Conservation (phyloP, 2,797 vertebrate species). For the Smutsia temminckii region DNA sequence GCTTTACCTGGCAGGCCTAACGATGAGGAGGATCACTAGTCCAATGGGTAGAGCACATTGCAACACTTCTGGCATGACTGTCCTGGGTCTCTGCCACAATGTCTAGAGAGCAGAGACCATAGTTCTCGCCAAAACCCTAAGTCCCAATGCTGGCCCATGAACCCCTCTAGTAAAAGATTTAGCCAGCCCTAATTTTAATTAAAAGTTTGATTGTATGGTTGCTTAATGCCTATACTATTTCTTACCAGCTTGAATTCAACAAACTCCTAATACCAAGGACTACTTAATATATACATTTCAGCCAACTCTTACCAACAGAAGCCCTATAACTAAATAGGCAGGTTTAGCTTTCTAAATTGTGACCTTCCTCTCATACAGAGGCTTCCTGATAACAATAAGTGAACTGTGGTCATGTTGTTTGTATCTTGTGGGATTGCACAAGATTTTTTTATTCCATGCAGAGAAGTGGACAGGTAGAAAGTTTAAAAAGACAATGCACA, state of each 20-base stretch:
- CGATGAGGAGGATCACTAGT: conserved; percentile 60
- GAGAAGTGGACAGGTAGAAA: conserved; percentile 2
- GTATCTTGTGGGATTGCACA: background rate
- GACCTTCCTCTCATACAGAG: background rate
- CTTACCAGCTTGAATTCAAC: conserved; percentile 56
- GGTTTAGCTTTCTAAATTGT: background rate
- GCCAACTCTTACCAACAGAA: conserved; percentile 53
- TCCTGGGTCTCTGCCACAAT: conserved; percentile 65
- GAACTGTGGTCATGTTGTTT: background rate
- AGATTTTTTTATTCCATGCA: conserved; percentile 13
- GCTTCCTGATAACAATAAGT: background rate
- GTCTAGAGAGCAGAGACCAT: conserved; percentile 72
- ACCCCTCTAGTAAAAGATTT: conserved; percentile 75
- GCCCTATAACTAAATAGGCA: background rate
- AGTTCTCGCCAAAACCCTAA: conserved; percentile 73
- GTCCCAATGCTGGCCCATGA: conserved; percentile 66
- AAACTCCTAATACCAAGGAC: conserved; percentile 15
- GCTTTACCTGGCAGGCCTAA: conserved; percentile 66
- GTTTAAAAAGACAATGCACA: background rate
- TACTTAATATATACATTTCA: conserved; percentile 43
- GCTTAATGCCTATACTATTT: conserved; percentile 52
- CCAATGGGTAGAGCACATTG: conserved; percentile 62
- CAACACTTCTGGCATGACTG: conserved; percentile 60
- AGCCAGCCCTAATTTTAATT: conserved; percentile 75
- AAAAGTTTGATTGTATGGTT: conserved; percentile 68